Percentiles rank a stretch among this genome's conserved stretches.
These are phyloP conservation scores for Tinamus guttatus DNA, from an alignment of 2,113 vertebrate genomes.

Conservation along the genomic window DNA sequence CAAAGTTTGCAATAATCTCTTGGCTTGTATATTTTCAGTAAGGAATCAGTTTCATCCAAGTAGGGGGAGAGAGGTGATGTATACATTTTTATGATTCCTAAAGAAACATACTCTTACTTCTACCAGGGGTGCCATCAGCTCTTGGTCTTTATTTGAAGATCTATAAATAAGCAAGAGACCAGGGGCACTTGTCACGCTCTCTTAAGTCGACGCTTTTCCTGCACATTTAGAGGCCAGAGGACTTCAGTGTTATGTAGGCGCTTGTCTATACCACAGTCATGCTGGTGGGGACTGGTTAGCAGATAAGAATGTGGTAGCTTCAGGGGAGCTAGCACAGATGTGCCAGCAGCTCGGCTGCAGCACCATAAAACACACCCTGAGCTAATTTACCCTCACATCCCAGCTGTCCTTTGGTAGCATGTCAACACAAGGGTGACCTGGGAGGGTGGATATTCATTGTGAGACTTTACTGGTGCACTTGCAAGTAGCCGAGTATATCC, in stretches of 20 bases:
- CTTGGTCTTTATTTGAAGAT: background rate
- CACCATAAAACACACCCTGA: background rate
- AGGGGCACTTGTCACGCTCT: background rate
- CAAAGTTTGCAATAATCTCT: background rate
- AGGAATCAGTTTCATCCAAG: background rate
- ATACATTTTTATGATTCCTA: background rate
- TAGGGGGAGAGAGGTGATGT: background rate
- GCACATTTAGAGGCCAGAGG: background rate
- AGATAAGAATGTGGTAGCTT: background rate
- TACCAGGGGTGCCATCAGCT: background rate
- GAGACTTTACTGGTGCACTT: background rate
- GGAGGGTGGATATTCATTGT: too few species aligned
- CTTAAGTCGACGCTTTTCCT: background rate
- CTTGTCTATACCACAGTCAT: background rate
- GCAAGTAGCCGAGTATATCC: background rate
- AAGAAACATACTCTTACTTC: background rate
- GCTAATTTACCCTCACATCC: background rate
- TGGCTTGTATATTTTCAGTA: background rate
- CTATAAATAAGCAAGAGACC: background rate
- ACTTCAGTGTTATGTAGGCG: background rate
- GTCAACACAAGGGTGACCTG: accelerated
- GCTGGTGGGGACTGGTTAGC: background rate
- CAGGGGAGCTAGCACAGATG: background rate
- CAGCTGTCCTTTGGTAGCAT: background rate
- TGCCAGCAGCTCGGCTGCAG: background rate